Evolutionary conservation across 2,888 invertebrate genomes (phyloP), one percentile per base, ranked within the genome.

Genomic region (Acrocyrtus sp.): DNA sequence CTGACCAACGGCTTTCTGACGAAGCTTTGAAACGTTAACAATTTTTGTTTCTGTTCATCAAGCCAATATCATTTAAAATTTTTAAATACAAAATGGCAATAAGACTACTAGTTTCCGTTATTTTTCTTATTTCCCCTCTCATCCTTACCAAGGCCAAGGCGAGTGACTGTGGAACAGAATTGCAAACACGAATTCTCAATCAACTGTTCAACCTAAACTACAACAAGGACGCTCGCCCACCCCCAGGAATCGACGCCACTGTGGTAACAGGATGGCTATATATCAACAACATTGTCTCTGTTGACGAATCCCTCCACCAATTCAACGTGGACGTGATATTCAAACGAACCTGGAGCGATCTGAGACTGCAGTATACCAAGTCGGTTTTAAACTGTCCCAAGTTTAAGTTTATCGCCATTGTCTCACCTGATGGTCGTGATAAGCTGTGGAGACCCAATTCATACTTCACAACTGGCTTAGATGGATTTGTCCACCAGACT

Each of bases 321-420:
- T 65, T 53, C 54, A 45, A 29, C 15, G 43, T 41, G 1, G 22
- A 63, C 12, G 43, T 70, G 1, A 34, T 48, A 22, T 70, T 70
- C 29, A 34, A 63, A 12, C 63, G 63, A 43, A 10, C 24, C 5
- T 70, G 70, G 70, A 56, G 50, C 26, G 70, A 70, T 19, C 27
- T 41, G 10, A 10, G 70, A 3, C 50, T 70, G 8, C 21, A 34
- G 27, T 69, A 69, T 26, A 21, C 8, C 26, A 43, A 24, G 3
- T 12, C 26, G 4, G 5, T 54, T 1, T 24, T 41, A 21, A 22
- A 47, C 21, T 47, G 56, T 8, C 50, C 62, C 3, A 27, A 26
- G 4, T 61, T 45, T 22, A 17, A 56, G 19, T 56, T 39, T 29
- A 29, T 70, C 17, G 45, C 70, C 2, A 24, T 63, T n/a, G 15